Evolutionary conservation across 2,888 invertebrate genomes (phyloP), one percentile per base, ranked within the genome.

Genomic region (Mamestra brassicae): DNA sequence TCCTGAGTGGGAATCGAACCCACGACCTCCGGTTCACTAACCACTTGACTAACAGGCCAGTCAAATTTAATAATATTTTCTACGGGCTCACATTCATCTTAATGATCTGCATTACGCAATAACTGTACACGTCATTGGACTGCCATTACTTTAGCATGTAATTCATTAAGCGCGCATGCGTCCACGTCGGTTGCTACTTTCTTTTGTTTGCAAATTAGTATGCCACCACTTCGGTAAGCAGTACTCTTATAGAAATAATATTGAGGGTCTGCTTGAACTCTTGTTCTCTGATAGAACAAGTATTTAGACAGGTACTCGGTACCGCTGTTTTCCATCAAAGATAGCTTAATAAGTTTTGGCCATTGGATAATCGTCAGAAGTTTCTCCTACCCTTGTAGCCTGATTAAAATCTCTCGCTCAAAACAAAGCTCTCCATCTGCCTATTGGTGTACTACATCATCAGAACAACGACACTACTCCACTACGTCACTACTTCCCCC

Each of bases 191-290:
- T 68, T 45, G 60, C 42, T 76, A 79, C 68, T 65, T 61, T 65
- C 76, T 65, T 81, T 82, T 79, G 77, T 82, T 66, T 76, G 79
- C 77, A 76, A 79, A 82, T 79, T 69, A 69, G 68, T 65, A 52
- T 76, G 62, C 15, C 73, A 45, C 45, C 36, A 47, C 38, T 62
- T 17, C 42, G 26, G 42, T 65, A 38, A 61, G 50, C 26, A 26
- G 38, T 38, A 47, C 17, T 61, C 36, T 57, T 26, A 50, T 15
- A 52, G 42, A 65, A 36, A 13, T 4, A 52, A 50, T 17, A 67
- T 67, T 74, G 11, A 11, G n/a, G 34, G 13, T 34, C 11, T 7
- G n/a, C n/a, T n/a, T 7, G 1, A 5, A 54, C n/a, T 57, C 55
- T 34, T 13, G 3, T 13, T 57, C 57, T 54, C 47, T 4, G 47